Base-by-base conservation (phyloP, 1,140 invertebrate genomes). In the Drosophila teissieri region DNA sequence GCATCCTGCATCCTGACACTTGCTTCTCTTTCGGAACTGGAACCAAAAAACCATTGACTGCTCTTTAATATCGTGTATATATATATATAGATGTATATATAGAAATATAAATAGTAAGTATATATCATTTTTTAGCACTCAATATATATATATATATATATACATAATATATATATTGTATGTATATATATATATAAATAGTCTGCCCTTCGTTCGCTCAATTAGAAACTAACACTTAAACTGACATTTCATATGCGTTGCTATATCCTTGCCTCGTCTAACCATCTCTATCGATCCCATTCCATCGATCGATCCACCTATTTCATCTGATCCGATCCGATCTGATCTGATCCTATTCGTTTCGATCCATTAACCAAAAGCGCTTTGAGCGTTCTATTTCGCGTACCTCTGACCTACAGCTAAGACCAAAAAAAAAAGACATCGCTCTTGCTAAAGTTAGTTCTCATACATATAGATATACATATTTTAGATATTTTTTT, bases 21-120 rank as follows among this genome's bases (percentile, higher is more conserved):
- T 76, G 63, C 56, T 49, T 49, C 53, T 51, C 49, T 73, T 19
- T 67, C 46, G 62, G 65, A 69, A 69, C 63, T 84, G 82, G 82
- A 86, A 86, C 82, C 82, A 86, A 86, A 86, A 86, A 86, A 86
- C 82, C 82, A 86, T 86, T 86, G 82, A 86, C 82, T 86, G 82
- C 82, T 85, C 68, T 42, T 78, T 75, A 75, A 86, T 81, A 76
- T 86, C 65, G 69, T 81, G 75, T 80, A 49, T 67, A 55, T 61
- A 48, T 70, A 46, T 68, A 45, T 76, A 58, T 68, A 63, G 27
- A 64, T 80, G 39, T 65, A 58, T 75, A 76, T 77, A 76, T 77
- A 69, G 55, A 76, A 75, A 79, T 82, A 73, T 81, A 81, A 81
- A 82, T 81, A 81, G 79, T 81, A 81, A 68, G 78, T 84, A 85